Evolutionary conservation across 2,797 vertebrate genomes (phyloP).

Genomic region (Orestias chungarensis): DNA sequence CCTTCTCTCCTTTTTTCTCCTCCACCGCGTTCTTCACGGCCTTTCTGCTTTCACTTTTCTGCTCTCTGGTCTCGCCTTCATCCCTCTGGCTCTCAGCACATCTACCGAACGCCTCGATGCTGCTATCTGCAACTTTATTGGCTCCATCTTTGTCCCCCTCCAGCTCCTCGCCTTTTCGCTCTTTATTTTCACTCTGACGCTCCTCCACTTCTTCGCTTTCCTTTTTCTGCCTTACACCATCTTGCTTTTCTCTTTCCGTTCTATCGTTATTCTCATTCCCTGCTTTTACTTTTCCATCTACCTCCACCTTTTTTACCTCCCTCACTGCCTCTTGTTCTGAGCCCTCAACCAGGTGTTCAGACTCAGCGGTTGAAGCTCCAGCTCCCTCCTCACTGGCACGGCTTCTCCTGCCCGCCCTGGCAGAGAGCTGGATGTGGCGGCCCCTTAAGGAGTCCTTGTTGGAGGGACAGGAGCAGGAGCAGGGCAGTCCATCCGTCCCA

Average conservation of each 20-base stretch:
- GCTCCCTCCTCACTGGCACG: constrained; percentile 42
- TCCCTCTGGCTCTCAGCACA: neutral
- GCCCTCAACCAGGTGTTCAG: constrained; percentile 19
- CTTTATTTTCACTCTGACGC: constrained; percentile 16
- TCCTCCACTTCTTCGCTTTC: constrained; percentile 9
- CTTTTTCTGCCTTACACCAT: constrained; percentile 3
- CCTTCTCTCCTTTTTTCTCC: constrained; percentile 16
- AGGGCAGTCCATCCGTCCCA: constrained; percentile 40
- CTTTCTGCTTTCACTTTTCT: neutral
- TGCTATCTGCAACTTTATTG: constrained; percentile 10
- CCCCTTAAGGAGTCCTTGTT: constrained; percentile 78
- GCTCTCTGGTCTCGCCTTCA: constrained; percentile 7
- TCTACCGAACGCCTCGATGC: neutral
- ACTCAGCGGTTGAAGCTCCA: constrained; percentile 46
- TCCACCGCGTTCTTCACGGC: neutral
- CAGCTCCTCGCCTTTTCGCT: constrained; percentile 2
- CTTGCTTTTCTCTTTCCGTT: constrained; percentile 11
- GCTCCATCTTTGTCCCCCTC: constrained; percentile 29
- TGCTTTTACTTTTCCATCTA: neutral
- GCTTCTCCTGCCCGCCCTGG: constrained; percentile 42
- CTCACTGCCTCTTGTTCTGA: constrained; percentile 34
- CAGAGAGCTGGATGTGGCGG: constrained; percentile 50
- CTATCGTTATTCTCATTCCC: constrained; percentile 1
- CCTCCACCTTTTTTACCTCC: constrained; percentile 26
- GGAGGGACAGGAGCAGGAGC: constrained; percentile 36